Conservation (phyloP, 2,888 invertebrate genomes). For the Spilarctia lutea region DNA sequence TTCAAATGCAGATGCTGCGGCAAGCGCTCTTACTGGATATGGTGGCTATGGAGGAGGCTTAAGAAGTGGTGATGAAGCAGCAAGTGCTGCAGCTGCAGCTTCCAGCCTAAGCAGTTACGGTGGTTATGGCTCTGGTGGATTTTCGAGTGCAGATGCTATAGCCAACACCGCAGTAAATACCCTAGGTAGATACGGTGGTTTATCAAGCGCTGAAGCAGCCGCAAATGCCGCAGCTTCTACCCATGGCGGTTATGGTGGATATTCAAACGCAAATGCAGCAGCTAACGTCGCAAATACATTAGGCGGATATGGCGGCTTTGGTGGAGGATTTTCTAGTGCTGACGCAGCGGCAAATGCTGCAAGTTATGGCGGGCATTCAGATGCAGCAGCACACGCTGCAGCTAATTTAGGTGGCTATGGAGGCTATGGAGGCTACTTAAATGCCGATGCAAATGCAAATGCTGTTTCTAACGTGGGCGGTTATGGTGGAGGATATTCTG, state of each 20-base stretch:
- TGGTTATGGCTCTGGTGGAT: slow-evolving; percentile 22
- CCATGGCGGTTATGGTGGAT: slow-evolving; percentile 3
- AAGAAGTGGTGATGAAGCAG: slow-evolving; percentile 1
- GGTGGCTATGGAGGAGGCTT: slow-evolving; percentile 15
- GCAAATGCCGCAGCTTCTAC: slow-evolving; percentile 12
- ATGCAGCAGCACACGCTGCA: slow-evolving; percentile 30
- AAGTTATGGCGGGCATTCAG: slow-evolving; percentile 14
- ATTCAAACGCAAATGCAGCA: slow-evolving; percentile 7
- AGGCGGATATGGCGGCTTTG: slow-evolving; percentile 12
- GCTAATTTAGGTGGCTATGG: slow-evolving; percentile 13
- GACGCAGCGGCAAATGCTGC: neutral
- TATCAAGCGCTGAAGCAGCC: slow-evolving; percentile 15
- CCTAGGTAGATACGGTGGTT: slow-evolving; percentile 19
- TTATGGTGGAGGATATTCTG: slow-evolving; percentile 10
- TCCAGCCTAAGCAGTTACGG: neutral
- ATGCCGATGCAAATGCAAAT: slow-evolving; percentile 19
- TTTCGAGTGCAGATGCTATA: slow-evolving; percentile 7
- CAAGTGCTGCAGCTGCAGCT: slow-evolving; percentile 12
- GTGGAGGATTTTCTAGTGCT: neutral
- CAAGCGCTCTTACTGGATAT: slow-evolving; percentile 15
- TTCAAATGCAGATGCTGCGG: slow-evolving; percentile 17
- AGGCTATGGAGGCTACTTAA: slow-evolving; percentile 10
- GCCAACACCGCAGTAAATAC: slow-evolving; percentile 26
- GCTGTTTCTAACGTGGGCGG: slow-evolving; percentile 6
- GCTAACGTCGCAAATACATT: slow-evolving; percentile 5